phyloP scores from a whole-genome alignment of 2,888 invertebrate species.

The Drosophila testacea region DNA sequence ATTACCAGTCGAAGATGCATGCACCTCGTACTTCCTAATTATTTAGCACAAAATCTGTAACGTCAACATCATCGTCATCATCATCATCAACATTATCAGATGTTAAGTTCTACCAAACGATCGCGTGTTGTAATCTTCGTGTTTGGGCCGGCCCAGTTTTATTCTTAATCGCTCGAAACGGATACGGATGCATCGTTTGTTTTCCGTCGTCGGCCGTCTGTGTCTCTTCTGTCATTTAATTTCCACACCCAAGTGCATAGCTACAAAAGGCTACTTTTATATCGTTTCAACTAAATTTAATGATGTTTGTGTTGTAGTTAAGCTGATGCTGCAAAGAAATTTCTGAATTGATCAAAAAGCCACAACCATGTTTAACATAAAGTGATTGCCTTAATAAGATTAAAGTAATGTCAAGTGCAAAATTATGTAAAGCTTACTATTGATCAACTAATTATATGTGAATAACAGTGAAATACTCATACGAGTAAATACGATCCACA shows the following conservation, averaged over 20 bases:
- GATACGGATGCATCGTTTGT: conserved; percentile 56
- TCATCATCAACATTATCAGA: conserved; percentile 38
- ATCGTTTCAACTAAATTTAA: conserved; percentile 69
- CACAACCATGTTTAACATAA: conserved; percentile 36
- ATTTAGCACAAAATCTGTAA: conserved; percentile 61
- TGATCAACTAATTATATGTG: conserved; percentile 32
- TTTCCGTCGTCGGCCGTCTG: not conserved
- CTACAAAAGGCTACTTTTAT: conserved; percentile 38
- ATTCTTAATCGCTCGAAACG: conserved; percentile 55
- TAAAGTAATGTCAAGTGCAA: conserved; percentile 23
- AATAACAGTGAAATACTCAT: conserved; percentile 21
- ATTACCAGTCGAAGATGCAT: conserved; percentile 41
- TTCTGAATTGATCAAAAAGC: conserved; percentile 32
- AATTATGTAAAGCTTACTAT: conserved; percentile 22
- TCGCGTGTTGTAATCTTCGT: conserved; percentile 53
- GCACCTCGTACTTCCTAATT: conserved; percentile 62
- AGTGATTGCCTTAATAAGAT: conserved; percentile 36
- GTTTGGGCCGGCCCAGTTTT: conserved; percentile 29
- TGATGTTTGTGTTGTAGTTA: conserved; percentile 66
- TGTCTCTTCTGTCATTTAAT: conserved; percentile 36
- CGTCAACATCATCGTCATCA: conserved; percentile 39
- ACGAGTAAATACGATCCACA: conserved; percentile 23
- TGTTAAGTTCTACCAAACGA: conserved; percentile 28
- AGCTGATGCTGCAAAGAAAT: conserved; percentile 53
- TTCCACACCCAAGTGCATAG: conserved; percentile 58